Evolutionary conservation across 1,140 invertebrate species (phyloP).

Genomic region (Piezodorus guildinii): DNA sequence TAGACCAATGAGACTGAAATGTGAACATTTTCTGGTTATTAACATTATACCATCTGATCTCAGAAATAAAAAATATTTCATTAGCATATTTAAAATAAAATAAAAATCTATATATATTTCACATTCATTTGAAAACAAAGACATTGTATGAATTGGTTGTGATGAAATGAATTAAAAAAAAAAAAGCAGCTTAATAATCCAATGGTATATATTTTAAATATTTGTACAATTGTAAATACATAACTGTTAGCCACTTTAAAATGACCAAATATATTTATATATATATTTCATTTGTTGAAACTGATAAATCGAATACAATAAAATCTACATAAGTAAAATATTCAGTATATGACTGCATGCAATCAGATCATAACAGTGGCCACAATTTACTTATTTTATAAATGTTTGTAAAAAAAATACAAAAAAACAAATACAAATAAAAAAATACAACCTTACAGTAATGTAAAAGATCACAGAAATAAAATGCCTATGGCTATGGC

Average conservation of each 20-base stretch:
- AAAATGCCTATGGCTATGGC: conserved; percentile 14
- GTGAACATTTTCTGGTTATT: too few species aligned
- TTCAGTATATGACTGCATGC: conserved; percentile 9
- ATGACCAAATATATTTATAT: neutral
- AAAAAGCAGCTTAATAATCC: too few species aligned
- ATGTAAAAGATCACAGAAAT: conserved; percentile 11
- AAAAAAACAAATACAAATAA: conserved; percentile 9
- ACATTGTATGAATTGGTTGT: conserved; percentile 48
- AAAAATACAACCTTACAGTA: conserved; percentile 2
- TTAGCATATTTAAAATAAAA: too few species aligned
- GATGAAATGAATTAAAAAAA: conserved; percentile 29
- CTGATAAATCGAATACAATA: conserved; percentile 12
- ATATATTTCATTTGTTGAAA: neutral
- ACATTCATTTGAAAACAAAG: too few species aligned
- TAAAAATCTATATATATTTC: too few species aligned
- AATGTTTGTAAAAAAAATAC: neutral
- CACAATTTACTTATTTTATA: neutral
- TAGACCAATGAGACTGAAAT: too few species aligned
- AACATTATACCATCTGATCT: too few species aligned
- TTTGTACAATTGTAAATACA: conserved; percentile 14
- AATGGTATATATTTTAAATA: conserved; percentile 10
- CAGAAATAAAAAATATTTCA: too few species aligned
- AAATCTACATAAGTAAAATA: conserved; percentile 3
- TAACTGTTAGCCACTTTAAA: conserved; percentile 9
- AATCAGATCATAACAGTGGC: conserved; percentile 7